Conservation (phyloP, 2,113 vertebrate species). For the Mus spicilegus region DNA sequence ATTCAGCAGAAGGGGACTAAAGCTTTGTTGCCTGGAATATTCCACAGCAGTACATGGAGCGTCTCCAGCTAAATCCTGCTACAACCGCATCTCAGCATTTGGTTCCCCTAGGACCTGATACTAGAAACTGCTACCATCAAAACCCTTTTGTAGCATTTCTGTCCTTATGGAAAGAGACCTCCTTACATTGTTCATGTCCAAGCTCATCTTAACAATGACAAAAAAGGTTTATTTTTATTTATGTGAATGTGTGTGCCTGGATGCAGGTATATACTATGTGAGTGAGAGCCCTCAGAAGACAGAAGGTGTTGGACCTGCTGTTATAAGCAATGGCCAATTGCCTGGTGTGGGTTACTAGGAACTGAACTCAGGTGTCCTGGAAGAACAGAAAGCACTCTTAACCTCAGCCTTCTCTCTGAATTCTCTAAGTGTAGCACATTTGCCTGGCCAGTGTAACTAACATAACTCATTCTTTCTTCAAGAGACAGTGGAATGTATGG, state of each 20-base stretch:
- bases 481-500: not conserved
- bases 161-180: not conserved
- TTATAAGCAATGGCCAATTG: not conserved
- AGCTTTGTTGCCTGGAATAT: not conserved
- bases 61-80: not conserved
- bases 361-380: not conserved
- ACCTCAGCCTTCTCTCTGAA: not conserved
- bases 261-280: not conserved
- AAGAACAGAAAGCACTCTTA: not conserved
- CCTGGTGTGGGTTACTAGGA: not conserved
- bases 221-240: not conserved
- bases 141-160: not conserved
- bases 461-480: not conserved
- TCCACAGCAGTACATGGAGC: accelerated
- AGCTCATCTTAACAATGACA: not conserved
- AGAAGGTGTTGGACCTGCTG: not conserved
- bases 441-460: not conserved
- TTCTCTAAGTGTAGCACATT: not conserved
- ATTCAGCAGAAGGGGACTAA: not conserved
- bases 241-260: not conserved
- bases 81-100: not conserved
- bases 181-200: not conserved
- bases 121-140: not conserved
- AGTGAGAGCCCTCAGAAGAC: not conserved
- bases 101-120: not conserved